These are phyloP conservation scores for Yponomeuta cagnagella DNA, from an alignment of 2,888 invertebrate species.

Conservation along the genomic window DNA sequence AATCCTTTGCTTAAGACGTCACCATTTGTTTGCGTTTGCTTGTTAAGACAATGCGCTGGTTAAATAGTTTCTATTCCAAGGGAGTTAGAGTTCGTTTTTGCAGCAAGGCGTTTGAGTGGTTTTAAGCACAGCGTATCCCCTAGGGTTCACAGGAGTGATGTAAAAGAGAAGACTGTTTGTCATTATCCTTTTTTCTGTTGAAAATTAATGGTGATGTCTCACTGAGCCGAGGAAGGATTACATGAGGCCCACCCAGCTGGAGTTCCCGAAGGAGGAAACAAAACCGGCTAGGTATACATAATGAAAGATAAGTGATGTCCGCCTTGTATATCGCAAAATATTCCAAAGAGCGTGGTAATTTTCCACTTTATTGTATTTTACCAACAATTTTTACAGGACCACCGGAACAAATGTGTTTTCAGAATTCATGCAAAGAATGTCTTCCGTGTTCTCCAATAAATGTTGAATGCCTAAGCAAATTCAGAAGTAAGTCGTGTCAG, in stretches of 20 bases:
- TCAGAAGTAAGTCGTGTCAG: no score
- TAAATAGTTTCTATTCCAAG: not conserved
- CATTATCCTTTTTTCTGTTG: constrained; percentile 14
- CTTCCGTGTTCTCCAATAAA: no score
- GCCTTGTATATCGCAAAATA: not conserved
- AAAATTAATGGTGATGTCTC: constrained; percentile 15
- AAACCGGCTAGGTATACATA: not conserved
- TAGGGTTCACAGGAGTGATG: constrained; percentile 2
- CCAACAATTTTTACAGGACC: no score
- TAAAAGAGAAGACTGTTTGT: constrained; percentile 14
- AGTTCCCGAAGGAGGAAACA: not conserved
- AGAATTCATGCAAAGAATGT: no score
- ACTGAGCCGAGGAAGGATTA: constrained; percentile 7
- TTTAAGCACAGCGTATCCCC: constrained; percentile 5
- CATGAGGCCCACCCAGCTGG: not conserved
- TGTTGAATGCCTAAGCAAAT: no score
- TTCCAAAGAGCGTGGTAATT: no score
- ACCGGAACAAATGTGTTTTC: no score
- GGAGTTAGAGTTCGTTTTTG: constrained; percentile 1
- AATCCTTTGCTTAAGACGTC: not conserved
- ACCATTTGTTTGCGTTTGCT: not conserved
- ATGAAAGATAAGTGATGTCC: not conserved
- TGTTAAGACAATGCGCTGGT: not conserved
- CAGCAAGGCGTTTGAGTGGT: not conserved
- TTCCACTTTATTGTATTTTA: no score